Conservation (phyloP, 2,113 vertebrate species). For the human region GRCh38 chr5:154792501-154793000, state of each 20-base stretch:
- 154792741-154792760: constrained; percentile 96
- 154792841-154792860: neutral
- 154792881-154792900: neutral
- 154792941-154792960: neutral
- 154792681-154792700: constrained; percentile 94
- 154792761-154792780: constrained; percentile 94
- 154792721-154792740: constrained; percentile 97
- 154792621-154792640: constrained; percentile 83
- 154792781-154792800: constrained; percentile 96
- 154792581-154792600: neutral
- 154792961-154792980: neutral
- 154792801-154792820: neutral
- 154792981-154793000: neutral
- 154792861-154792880: neutral
- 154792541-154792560: neutral
- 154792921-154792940: neutral
- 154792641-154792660: constrained; percentile 87
- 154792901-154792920: neutral
- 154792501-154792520: neutral
- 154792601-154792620: constrained; percentile 37
- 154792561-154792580: neutral
- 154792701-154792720: constrained; percentile 93
- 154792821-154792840: neutral
- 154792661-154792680: constrained; percentile 94
- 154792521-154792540: neutral